Evolutionary conservation across 2,888 invertebrate species (phyloP).

Genomic region (Trisateles emortualis): DNA sequence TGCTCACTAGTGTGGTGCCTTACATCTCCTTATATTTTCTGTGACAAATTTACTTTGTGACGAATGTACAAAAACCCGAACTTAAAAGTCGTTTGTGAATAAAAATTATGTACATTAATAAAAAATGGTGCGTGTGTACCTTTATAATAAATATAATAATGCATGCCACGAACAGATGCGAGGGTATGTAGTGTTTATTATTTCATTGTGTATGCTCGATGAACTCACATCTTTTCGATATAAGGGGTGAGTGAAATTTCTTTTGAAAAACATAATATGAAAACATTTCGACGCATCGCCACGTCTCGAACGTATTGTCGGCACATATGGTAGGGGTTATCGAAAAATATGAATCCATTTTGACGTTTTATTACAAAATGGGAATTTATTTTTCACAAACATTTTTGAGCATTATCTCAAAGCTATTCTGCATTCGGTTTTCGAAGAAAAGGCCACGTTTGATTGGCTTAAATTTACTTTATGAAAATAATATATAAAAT

Average conservation of each 20-base stretch:
- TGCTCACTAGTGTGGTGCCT: no score
- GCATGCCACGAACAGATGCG: conserved; percentile 49
- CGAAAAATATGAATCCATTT: conserved; percentile 29
- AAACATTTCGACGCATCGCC: conserved; percentile 39
- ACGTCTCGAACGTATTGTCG: conserved; percentile 32
- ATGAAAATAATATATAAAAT: no score
- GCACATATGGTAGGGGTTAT: conserved; percentile 33
- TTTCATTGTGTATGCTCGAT: conserved; percentile 60
- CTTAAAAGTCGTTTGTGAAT: not conserved
- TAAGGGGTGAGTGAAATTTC: conserved; percentile 45
- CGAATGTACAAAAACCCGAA: no score
- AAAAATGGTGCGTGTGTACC: conserved; percentile 28
- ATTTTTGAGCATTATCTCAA: conserved; percentile 16
- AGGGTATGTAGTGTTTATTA: conserved; percentile 60
- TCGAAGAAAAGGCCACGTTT: not conserved
- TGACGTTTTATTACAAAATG: conserved; percentile 32
- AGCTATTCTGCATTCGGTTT: conserved; percentile 5
- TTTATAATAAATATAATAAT: conserved; percentile 40
- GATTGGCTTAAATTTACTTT: not conserved
- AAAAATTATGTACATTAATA: conserved; percentile 41
- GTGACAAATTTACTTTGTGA: no score
- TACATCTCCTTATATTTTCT: no score
- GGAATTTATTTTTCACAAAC: conserved; percentile 28
- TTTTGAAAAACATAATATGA: conserved; percentile 43
- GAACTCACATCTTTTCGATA: conserved; percentile 47